Percentiles rank a stretch among this genome's conserved stretches.
phyloP scores from a whole-genome alignment of 2,113 vertebrate species.

The Elephas maximus region DNA sequence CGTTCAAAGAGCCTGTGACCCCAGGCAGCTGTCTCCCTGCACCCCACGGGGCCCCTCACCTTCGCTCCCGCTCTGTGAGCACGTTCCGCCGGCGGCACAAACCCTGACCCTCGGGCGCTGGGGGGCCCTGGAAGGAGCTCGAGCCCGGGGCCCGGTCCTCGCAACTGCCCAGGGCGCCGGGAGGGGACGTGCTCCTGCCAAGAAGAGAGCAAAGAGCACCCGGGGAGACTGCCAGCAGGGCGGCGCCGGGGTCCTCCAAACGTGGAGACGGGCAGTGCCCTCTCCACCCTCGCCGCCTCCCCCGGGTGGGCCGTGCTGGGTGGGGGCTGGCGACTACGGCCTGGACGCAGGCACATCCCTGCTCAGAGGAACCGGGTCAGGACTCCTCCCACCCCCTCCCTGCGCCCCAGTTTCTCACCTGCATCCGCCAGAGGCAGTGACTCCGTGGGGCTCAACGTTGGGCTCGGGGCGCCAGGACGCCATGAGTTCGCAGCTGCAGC shows the following conservation, averaged over 20 bases:
- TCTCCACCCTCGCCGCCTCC: not conserved
- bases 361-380: not conserved
- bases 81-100: constrained; percentile 75
- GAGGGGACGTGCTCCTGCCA: not conserved
- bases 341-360: too few relatives aligned
- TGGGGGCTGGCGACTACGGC: rapidly evolving
- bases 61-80: constrained; percentile 84
- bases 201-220: not conserved
- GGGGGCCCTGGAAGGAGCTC: not conserved
- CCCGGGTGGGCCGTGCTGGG: rapidly evolving
- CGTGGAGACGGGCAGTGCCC: rapidly evolving
- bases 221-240: rapidly evolving
- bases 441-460: rapidly evolving
- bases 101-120: not conserved
- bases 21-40: too few relatives aligned
- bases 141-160: not conserved
- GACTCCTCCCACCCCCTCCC: too few relatives aligned
- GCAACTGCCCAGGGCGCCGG: rapidly evolving
- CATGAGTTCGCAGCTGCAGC: not conserved
- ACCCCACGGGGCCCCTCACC: constrained; percentile 60
- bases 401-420: not conserved
- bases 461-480: not conserved
- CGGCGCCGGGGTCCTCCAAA: not conserved
- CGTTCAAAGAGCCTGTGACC: too few relatives aligned
- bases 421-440: rapidly evolving